Evolutionary conservation across 2,888 invertebrate genomes (phyloP), one percentile per base, ranked within the genome.

Genomic region (Cheilosia vernalis): DNA sequence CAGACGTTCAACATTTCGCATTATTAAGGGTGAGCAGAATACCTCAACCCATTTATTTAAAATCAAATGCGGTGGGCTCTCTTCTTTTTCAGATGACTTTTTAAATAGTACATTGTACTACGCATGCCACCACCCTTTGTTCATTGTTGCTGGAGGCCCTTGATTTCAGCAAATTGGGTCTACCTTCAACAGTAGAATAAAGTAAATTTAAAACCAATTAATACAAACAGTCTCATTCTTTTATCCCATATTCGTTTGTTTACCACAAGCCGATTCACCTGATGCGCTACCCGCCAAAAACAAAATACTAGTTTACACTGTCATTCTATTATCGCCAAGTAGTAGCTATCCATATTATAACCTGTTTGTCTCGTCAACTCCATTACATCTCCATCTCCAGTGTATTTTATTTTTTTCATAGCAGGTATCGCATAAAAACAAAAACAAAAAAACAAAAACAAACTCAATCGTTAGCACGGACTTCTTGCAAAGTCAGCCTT

Each of bases 401-500:
- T 15, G 30, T 30, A 9, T 51, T 51, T 13, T 51, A 24, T 13
- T 51, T 17, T 2, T 51, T 17, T n/a, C 21, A 2, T 51, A 17
- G 47, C 19, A 17, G 47, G 47, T 30, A 76, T 21, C 27, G 51
- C 21, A 6, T 47, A 55, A 42, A 66, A 61, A 58, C 21, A 58
- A 47, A 49, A 60, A 17, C 9, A 63, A 30, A 27, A 76, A 49
- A 13, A 40, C 51, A 24, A n/a, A 55, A 27, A 27, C 27, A 27
- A 27, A 17, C 27, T 56, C 33, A 47, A 47, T 82, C 64, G 58
- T 27, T 53, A 82, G 58, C 69, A 70, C 53, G 81, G 81, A 82
- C 81, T 82, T 82, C 81, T 82, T 82, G 76, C 55, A 42, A 21
- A 81, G 51, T 74, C 56, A 61, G 67, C 74, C 44, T 63, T 51